Evolutionary conservation across 2,797 vertebrate species (phyloP), one percentile per base, ranked within the genome.

Genomic region (Psittacula derbiana): DNA sequence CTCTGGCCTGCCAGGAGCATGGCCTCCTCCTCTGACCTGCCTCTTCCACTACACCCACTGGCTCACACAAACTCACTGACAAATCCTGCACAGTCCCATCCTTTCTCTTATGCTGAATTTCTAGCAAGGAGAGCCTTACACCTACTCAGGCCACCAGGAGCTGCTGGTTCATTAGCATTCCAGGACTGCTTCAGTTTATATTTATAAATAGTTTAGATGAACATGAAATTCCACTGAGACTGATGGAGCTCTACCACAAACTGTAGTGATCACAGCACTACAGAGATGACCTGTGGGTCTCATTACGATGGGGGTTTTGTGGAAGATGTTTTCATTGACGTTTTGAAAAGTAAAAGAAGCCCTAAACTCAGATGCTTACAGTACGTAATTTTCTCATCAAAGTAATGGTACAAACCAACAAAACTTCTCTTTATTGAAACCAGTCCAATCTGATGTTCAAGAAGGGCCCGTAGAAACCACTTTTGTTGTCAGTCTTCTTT

Each of bases 401-500:
- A 69, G 27, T 57, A 84, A 93, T 70, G 61, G 74, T 84, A 66
- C 49, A 40, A 80, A 86, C 44, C 16, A 73, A 57, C 87, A 69
- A 92, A 86, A 62, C 1, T 7, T 91, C 47, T 91, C 71, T 88
- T 81, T 64, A 76, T 71, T 83, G 69, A 96, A 91, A 90, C 44
- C 38, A 86, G 64, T 95, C 85, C 90, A 93, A 75, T 50, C 38
- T 87, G 66, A 76, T 52, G 28, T 73, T 93, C 90, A 62, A 79
- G 80, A 90, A 89, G n/a, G 40, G 52, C 25, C 67, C 83, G 4
- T 86, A 94, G 95, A 84, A 79, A 21, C 1, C 27, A 74, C 13
- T 88, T 94, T 81, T 90, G 65, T 79, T 81, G 46, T 86, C 79
- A 86, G 65, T 88, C 75, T 94, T 52, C 52, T 73, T 85, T 50